Conservation (phyloP, 2,797 vertebrate species). For the Danio tinwini region DNA sequence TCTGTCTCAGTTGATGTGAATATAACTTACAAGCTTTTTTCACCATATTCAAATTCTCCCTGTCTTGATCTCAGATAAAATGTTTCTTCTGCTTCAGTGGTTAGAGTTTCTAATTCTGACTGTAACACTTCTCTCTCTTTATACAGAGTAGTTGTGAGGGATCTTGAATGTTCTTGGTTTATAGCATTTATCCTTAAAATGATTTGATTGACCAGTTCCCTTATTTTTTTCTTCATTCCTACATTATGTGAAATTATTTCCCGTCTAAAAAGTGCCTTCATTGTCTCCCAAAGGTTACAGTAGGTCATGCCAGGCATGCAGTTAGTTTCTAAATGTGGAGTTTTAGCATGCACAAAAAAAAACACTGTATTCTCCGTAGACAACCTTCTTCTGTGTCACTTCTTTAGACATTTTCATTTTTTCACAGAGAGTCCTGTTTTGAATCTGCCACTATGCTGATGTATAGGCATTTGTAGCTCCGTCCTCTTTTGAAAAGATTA, state of each 20-base stretch:
- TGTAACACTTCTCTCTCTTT: constrained; percentile 24
- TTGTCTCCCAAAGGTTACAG: constrained; percentile 32
- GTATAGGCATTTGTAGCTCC: too few species aligned
- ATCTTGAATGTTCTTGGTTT: neutral
- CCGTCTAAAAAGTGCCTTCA: constrained; percentile 27
- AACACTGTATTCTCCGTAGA: too few species aligned
- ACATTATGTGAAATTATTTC: constrained; percentile 35
- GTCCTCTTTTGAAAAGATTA: too few species aligned
- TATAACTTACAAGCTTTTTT: constrained; percentile 26
- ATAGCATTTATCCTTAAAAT: neutral
- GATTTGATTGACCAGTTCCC: neutral
- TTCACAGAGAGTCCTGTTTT: too few species aligned
- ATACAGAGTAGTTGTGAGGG: neutral
- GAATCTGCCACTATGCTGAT: too few species aligned
- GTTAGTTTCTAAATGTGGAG: too few species aligned
- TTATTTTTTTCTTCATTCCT: neutral
- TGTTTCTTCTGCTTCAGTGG: neutral
- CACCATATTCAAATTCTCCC: constrained; percentile 32
- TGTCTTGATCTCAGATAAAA: constrained; percentile 4
- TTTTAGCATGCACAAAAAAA: too few species aligned
- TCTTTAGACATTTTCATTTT: too few species aligned
- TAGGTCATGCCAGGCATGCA: neutral
- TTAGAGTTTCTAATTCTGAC: constrained; percentile 29
- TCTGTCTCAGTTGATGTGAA: constrained; percentile 23
- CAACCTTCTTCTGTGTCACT: too few species aligned